Evolutionary conservation across 2,888 invertebrate species (phyloP).

Genomic region (Tetranychus truncatus): DNA sequence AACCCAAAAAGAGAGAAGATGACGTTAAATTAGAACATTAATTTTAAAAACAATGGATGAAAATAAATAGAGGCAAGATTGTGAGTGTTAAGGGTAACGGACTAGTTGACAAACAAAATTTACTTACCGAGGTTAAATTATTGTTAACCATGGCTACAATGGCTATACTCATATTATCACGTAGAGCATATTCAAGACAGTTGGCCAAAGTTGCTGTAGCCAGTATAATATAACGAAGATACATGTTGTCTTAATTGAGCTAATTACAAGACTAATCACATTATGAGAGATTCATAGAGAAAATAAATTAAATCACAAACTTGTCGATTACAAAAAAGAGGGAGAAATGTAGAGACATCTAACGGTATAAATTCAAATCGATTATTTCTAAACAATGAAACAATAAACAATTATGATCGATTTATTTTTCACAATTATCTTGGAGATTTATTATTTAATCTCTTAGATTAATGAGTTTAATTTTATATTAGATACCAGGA

Average conservation of each 20-base stretch:
- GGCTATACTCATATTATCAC: conserved; percentile 20
- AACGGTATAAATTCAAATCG: too few species aligned
- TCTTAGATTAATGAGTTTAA: too few species aligned
- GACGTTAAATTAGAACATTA: neutral
- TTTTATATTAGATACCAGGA: too few species aligned
- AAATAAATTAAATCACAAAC: too few species aligned
- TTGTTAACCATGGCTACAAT: conserved; percentile 21
- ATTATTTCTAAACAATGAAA: too few species aligned
- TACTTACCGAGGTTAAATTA: neutral
- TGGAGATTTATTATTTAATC: too few species aligned
- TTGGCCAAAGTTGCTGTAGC: conserved; percentile 17
- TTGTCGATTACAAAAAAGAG: too few species aligned
- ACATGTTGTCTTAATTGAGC: conserved; percentile 8
- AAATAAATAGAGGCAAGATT: neutral
- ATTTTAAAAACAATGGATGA: neutral
- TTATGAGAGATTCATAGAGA: too few species aligned
- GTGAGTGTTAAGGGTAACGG: neutral
- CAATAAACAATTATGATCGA: too few species aligned
- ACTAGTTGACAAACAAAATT: neutral
- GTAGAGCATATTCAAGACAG: conserved; percentile 18
- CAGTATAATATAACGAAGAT: conserved; percentile 16
- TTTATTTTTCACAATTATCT: too few species aligned
- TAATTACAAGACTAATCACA: too few species aligned
- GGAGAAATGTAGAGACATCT: too few species aligned
- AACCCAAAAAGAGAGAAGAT: conserved; percentile 7